These are phyloP conservation scores for Bombus impatiens DNA, from an alignment of 1,140 invertebrate genomes.

Conservation along the genomic window DNA sequence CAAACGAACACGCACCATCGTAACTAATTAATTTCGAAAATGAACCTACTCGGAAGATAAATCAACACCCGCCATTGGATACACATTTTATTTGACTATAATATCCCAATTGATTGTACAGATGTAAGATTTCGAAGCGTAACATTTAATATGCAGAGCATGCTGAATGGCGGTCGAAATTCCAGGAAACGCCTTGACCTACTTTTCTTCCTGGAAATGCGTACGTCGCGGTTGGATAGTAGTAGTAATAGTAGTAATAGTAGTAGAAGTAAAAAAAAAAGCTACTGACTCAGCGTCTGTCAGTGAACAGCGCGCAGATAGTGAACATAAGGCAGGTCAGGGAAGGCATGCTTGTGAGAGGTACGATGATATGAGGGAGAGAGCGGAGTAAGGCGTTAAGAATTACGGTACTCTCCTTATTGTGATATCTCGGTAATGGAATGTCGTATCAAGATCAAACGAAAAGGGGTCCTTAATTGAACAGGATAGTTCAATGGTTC, in stretches of 20 bases:
- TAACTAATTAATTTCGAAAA: not conserved
- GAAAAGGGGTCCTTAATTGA: not conserved
- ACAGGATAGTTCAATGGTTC: not conserved
- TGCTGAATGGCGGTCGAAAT: not conserved
- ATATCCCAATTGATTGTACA: not conserved
- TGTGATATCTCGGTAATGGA: not conserved
- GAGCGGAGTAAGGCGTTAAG: not conserved
- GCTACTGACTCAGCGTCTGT: not conserved
- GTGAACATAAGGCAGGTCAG: not conserved
- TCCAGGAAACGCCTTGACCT: not conserved
- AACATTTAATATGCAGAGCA: not conserved
- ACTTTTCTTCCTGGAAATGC: not conserved
- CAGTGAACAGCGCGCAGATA: not conserved
- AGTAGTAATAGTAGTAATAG: not conserved
- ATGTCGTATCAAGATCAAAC: not conserved
- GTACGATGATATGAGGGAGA: not conserved
- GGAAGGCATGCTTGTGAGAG: not conserved
- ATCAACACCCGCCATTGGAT: no score
- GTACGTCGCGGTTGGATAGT: not conserved
- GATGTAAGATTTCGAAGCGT: not conserved
- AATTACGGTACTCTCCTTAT: not conserved
- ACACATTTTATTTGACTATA: not conserved
- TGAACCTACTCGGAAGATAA: not conserved
- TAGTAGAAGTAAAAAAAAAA: not conserved
- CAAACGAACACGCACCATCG: no score